Evolutionary conservation across 1,140 invertebrate genomes (phyloP), one percentile per base, ranked within the genome.

Genomic region (Rhagoletis zephyria): DNA sequence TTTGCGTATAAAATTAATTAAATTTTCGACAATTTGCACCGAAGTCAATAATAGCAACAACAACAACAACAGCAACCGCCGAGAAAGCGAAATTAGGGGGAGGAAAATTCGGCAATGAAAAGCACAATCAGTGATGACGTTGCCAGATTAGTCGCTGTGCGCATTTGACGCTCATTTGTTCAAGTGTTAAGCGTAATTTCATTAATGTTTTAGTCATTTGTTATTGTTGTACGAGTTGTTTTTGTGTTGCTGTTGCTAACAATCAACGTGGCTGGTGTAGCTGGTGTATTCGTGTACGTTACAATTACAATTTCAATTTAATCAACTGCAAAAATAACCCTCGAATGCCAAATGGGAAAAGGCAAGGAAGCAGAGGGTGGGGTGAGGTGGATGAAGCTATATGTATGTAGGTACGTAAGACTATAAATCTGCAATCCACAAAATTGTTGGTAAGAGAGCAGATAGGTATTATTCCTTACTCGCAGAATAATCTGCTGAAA

Each of bases 291-390:
- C 61, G 30, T 86, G 45, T 61, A 6, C 61, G 85, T 63, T 86
- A 63, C 85, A 86, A 86, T 86, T 86, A 9, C 74, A 81, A 81
- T 81, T 81, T 81, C 48, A 81, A 81, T 56, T 81, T 81, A 51
- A 56, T 81, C 74, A 81, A 81, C 74, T 81, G n/a, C 74, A 48
- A 81, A 81, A 81, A 56, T 48, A 51, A 81, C 74, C 74, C 74
- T 30, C 74, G 74, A 30, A 81, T 59, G 56, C 48, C 9, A 81
- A 59, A 56, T 81, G 48, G 30, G 6, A 59, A 30, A 81, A 56
- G 45, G 74, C 4, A 19, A 6, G 6, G n/a, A 30, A 1, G 14
- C 9, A 30, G 30, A 30, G 30, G 30, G 30, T 30, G 30, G 30
- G 48, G 1, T 14, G 4, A 2, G 48, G n/a, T 12, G 10, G 56